These are phyloP conservation scores for Tenthredo scrophulariae DNA, from an alignment of 2,888 invertebrate genomes.

Conservation along the genomic window DNA sequence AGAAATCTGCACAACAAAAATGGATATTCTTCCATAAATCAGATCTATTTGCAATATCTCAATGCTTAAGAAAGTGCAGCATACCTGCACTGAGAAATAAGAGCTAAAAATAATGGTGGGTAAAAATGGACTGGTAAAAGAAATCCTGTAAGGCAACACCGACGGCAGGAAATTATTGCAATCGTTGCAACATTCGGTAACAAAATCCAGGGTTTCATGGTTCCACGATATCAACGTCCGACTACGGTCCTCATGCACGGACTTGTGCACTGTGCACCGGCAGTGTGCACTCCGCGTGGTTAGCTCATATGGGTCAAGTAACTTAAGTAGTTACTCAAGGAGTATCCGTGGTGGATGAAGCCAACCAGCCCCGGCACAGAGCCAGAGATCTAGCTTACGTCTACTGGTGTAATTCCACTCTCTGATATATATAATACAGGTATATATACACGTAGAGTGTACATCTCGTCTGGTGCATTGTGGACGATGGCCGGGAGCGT, in stretches of 20 bases:
- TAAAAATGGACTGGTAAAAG: neutral
- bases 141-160: slow-evolving; percentile 64
- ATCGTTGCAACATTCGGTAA: slow-evolving; percentile 65
- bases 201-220: slow-evolving; percentile 57
- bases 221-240: slow-evolving; percentile 22
- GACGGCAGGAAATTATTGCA: slow-evolving; percentile 61
- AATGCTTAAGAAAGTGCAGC: neutral
- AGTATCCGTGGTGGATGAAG: slow-evolving; percentile 54
- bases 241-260: slow-evolving; percentile 12
- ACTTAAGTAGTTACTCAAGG: slow-evolving; percentile 66
- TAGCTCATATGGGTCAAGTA: slow-evolving; percentile 67
- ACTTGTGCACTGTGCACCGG: neutral
- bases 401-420: slow-evolving; percentile 53
- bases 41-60: neutral
- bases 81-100: neutral
- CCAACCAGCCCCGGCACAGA: slow-evolving; percentile 35
- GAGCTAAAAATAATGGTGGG: neutral
- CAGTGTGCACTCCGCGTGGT: slow-evolving; percentile 53
- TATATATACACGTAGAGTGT: slow-evolving; percentile 15
- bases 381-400: slow-evolving; percentile 35
- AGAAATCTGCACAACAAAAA: neutral
- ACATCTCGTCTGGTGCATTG: slow-evolving; percentile 38
- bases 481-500: slow-evolving; percentile 25
- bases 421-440: neutral
- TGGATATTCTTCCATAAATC: neutral